phyloP scores from a whole-genome alignment of 1,140 invertebrate species.

The Drosophila melanica region DNA sequence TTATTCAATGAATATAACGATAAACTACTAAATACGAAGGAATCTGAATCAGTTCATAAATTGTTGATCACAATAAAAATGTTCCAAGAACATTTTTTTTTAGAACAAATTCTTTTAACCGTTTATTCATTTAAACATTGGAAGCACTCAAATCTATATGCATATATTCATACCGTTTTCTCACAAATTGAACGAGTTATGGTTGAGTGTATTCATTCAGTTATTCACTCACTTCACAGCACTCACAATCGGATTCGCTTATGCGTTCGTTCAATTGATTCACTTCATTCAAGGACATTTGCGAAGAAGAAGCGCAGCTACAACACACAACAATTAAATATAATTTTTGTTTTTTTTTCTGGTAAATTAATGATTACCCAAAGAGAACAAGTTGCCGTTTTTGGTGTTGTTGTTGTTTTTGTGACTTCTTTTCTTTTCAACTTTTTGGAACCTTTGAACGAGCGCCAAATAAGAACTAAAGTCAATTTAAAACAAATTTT shows the following conservation, averaged over 20 bases:
- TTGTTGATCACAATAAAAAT: no score
- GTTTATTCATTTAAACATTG: background rate
- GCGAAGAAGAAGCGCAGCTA: background rate
- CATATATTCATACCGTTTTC: no score
- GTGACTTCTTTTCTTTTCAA: background rate
- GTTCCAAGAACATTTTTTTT: no score
- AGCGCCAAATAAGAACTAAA: slow-evolving; percentile 7
- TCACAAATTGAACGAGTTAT: no score
- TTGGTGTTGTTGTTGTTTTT: background rate
- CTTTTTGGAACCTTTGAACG: background rate
- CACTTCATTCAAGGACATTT: slow-evolving; percentile 1
- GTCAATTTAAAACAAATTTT: background rate
- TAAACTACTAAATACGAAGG: no score
- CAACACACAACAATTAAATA: background rate
- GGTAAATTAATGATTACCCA: background rate
- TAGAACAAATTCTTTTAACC: no score
- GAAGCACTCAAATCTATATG: background rate
- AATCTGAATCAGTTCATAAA: no score
- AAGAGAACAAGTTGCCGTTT: background rate
- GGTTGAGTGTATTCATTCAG: background rate
- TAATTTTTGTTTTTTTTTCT: background rate
- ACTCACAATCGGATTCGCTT: background rate
- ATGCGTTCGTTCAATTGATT: background rate
- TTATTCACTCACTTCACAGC: background rate
- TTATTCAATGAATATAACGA: no score